Base-by-base conservation (phyloP, 2,888 invertebrate genomes). In the Pammene aurita region DNA sequence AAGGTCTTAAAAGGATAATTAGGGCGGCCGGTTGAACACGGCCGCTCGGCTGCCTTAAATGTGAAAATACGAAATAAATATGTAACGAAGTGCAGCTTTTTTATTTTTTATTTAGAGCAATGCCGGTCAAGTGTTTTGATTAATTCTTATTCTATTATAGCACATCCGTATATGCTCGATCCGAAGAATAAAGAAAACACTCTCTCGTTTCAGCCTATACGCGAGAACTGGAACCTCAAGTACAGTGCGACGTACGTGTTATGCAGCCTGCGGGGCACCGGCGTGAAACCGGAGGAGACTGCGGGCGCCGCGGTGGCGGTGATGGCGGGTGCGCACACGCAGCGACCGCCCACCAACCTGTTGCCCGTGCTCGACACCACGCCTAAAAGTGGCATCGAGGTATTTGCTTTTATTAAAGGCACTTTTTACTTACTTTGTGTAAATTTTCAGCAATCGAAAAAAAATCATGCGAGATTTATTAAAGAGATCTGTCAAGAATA, bases 211-310 rank as follows among this genome's bases (percentile, higher is more conserved):
- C 86, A 92, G 96, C 95, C 97, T 4, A 98, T 98, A 70, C 94
- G 97, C 26, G 98, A 98, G 84, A 98, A 98, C 84, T 98, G 98
- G 98, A 98, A 97, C 84, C 91, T 98, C 35, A 97, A 97, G 83
- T 98, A 97, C 89, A 97, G 97, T 83, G 98, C 98, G 9, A 96
- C 96, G 78, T 98, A 97, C 84, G 95, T 98, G 35, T 91, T 97
- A 72, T 98, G 98, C 78, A 95, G 96, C 9, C 88, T 97, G 70
- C 94, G 94, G 42, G 87, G 87, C 62, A 96, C 88, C 93, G 96
- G 76, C 80, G 96, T 85, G 89, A 94, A 80, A 81, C 83, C 92
- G 52, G 83, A 90, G 74, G 87, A 93, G 78, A 88, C 91, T 48
- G 83, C 89, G 46, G 87, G 92, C 55, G 87, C 93, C 67, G 83